Conservation (phyloP, 2,888 invertebrate genomes). For the Eupithecia centaureata region DNA sequence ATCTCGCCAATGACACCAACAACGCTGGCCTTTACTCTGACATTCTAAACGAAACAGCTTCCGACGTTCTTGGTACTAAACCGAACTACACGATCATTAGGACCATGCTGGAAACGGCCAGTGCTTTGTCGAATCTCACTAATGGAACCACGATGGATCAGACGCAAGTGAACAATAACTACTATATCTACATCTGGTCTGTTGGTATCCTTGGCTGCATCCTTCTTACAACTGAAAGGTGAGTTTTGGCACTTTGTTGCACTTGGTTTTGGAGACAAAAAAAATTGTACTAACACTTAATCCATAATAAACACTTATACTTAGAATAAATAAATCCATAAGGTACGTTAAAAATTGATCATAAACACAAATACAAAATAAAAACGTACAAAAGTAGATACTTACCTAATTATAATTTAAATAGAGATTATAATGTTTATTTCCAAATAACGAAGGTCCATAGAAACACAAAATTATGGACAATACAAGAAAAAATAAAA, state of each 20-base stretch:
- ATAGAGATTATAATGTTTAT: too few species aligned
- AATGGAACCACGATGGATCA: slow-evolving; percentile 51
- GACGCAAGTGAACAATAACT: slow-evolving; percentile 57
- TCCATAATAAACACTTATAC: too few species aligned
- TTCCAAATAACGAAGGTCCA: too few species aligned
- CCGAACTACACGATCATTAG: slow-evolving; percentile 62
- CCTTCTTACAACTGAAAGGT: slow-evolving; percentile 84
- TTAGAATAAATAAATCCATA: too few species aligned
- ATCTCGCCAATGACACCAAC: slow-evolving; percentile 35
- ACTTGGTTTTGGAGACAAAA: too few species aligned
- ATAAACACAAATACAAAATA: too few species aligned
- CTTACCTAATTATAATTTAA: too few species aligned
- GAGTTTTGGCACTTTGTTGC: slow-evolving; percentile 26
- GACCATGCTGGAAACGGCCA: slow-evolving; percentile 60
- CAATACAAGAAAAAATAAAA: too few species aligned
- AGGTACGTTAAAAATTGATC: too few species aligned
- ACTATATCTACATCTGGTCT: slow-evolving; percentile 84
- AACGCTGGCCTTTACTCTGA: slow-evolving; percentile 23
- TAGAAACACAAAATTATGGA: too few species aligned
- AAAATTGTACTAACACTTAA: too few species aligned
- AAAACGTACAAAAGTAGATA: too few species aligned
- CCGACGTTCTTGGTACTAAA: slow-evolving; percentile 34
- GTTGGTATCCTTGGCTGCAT: slow-evolving; percentile 84
- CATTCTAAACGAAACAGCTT: slow-evolving; percentile 11
- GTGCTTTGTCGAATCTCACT: slow-evolving; percentile 59